phyloP scores from a whole-genome alignment of 1,140 invertebrate species.

The Nasonia longicornis region DNA sequence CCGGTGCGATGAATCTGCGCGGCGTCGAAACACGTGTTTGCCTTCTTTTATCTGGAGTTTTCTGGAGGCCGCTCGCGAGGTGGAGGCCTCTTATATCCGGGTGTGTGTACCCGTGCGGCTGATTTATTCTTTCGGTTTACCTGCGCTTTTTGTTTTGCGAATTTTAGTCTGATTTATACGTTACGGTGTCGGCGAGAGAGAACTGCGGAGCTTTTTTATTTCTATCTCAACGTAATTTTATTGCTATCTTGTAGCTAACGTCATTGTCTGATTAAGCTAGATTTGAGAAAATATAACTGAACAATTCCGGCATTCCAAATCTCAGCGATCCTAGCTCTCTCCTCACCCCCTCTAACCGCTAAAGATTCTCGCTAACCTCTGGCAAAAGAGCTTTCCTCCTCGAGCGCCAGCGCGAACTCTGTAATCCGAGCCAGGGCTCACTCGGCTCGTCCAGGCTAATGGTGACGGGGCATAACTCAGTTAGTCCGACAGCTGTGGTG shows the following conservation, averaged over 20 bases:
- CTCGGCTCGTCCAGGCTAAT: constrained; percentile 17
- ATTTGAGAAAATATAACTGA: too few species aligned
- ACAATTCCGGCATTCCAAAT: too few species aligned
- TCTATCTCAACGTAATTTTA: too few species aligned
- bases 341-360: not conserved
- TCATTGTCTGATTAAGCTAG: too few species aligned
- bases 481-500: not conserved
- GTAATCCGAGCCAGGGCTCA: constrained; percentile 21
- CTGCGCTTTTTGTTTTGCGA: not conserved
- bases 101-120: not conserved
- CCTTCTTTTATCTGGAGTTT: constrained; percentile 4
- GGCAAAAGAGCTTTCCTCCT: not conserved
- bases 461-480: constrained; percentile 34
- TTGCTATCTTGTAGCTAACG: too few species aligned
- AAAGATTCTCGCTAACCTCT: not conserved
- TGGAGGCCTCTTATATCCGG: not conserved
- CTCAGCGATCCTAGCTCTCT: too few species aligned
- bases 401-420: not conserved
- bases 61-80: not conserved
- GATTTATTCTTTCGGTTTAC: not conserved
- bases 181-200: too few species aligned
- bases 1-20: constrained; percentile 23
- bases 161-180: not conserved
- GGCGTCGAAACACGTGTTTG: constrained; percentile 18
- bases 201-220: too few species aligned